These are phyloP conservation scores for Malurus splendens DNA, from an alignment of 2,797 vertebrate species.

Conservation along the genomic window DNA sequence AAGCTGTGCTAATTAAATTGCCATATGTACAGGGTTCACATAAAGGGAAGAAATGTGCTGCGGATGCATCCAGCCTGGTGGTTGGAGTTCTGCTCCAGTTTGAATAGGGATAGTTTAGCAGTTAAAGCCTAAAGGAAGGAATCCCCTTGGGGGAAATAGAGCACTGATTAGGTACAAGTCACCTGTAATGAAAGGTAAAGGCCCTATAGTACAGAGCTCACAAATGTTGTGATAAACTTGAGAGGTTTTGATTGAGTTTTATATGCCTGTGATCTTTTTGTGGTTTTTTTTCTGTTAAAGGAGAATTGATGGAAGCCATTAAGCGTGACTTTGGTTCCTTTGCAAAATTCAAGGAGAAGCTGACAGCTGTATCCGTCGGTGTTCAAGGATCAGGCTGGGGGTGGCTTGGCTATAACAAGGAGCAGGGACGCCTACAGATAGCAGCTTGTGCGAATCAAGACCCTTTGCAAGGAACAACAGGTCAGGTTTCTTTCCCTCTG, in stretches of 20 bases:
- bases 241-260: neutral
- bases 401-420: slow-evolving; percentile 93
- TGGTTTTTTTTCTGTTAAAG: slow-evolving; percentile 60
- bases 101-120: neutral
- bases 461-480: slow-evolving; percentile 93
- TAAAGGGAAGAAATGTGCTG: neutral
- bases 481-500: slow-evolving; percentile 60
- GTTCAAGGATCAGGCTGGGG: slow-evolving; percentile 98
- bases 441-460: slow-evolving; percentile 93
- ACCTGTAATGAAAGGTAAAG: neutral
- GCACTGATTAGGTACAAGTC: neutral
- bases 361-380: slow-evolving; percentile 85
- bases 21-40: fast-evolving
- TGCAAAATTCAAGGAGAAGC: slow-evolving; percentile 89
- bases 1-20: neutral
- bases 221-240: neutral
- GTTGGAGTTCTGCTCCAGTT: neutral
- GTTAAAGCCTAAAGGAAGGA: neutral
- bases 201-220: neutral
- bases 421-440: slow-evolving; percentile 80
- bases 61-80: neutral
- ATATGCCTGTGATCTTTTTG: neutral
- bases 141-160: neutral
- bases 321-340: slow-evolving; percentile 94
- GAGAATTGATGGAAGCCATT: slow-evolving; percentile 90